phyloP scores from a whole-genome alignment of 2,113 vertebrate genomes.

The Burhinus bistriatus region DNA sequence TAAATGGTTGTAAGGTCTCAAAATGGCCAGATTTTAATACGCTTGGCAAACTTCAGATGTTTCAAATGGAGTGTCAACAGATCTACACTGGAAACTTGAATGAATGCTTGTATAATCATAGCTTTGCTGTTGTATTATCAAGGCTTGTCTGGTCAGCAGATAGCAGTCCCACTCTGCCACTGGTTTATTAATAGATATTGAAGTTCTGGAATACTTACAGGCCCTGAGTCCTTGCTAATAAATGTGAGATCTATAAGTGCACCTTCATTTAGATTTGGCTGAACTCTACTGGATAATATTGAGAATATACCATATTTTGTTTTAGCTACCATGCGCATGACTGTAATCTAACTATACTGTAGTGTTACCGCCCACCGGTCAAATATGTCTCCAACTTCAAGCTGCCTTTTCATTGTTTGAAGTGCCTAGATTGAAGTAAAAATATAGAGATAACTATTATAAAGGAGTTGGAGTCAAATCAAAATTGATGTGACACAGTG shows the following conservation, averaged over 20 bases:
- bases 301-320: neutral
- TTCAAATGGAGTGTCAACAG: slow-evolving; percentile 25
- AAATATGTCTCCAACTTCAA: neutral
- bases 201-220: slow-evolving; percentile 72
- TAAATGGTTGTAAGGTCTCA: neutral
- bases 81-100: slow-evolving; percentile 30
- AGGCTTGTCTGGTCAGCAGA: slow-evolving; percentile 69
- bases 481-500: neutral
- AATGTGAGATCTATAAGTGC: slow-evolving; percentile 45
- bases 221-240: slow-evolving; percentile 60
- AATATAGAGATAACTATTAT: neutral
- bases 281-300: neutral
- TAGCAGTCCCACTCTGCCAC: slow-evolving; percentile 65
- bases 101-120: slow-evolving; percentile 53
- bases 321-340: neutral
- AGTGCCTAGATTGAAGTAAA: neutral
- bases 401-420: neutral
- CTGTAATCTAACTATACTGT: neutral
- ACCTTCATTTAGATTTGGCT: neutral
- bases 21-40: neutral
- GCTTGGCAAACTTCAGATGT: neutral
- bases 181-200: slow-evolving; percentile 75
- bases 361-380: neutral
- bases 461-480: neutral
- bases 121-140: slow-evolving; percentile 64